Evolutionary conservation across 2,113 vertebrate genomes (phyloP).

Genomic region (Microcebus ravelobensis): DNA sequence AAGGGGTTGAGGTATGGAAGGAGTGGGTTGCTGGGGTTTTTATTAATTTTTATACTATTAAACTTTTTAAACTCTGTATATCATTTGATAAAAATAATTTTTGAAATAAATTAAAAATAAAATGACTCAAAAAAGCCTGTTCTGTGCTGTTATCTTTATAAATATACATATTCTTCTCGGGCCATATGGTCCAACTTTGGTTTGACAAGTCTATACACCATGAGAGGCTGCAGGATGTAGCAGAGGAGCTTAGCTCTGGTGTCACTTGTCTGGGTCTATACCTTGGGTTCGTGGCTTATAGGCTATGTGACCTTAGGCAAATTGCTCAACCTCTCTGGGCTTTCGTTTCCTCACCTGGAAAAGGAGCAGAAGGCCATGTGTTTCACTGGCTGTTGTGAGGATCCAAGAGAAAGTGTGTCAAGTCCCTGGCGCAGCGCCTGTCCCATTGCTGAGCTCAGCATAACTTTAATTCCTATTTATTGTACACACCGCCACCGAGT

Average conservation of each 20-base stretch:
- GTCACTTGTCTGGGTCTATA: background rate
- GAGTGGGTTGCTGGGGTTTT: background rate
- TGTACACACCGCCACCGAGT: background rate
- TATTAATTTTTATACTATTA: background rate
- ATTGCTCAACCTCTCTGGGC: background rate
- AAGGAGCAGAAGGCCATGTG: background rate
- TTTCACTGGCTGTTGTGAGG: background rate
- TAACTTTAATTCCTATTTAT: background rate
- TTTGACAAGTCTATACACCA: background rate
- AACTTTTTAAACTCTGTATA: conserved; percentile 33
- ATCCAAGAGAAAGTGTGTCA: background rate
- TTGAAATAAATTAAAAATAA: conserved; percentile 52
- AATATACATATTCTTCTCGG: background rate
- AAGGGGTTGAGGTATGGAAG: background rate
- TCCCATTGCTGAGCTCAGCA: background rate
- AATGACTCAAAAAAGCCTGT: conserved; percentile 37
- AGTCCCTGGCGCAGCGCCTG: background rate
- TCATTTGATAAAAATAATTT: conserved; percentile 60
- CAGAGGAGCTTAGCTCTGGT: background rate
- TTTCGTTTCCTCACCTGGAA: conserved; percentile 9
- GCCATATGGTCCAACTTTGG: conserved; percentile 39
- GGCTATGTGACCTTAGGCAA: background rate
- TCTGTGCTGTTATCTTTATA: conserved; percentile 44
- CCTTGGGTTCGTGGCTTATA: background rate
- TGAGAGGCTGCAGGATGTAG: background rate